phyloP scores from a whole-genome alignment of 2,113 vertebrate genomes.

The Lagenorhynchus albirostris region DNA sequence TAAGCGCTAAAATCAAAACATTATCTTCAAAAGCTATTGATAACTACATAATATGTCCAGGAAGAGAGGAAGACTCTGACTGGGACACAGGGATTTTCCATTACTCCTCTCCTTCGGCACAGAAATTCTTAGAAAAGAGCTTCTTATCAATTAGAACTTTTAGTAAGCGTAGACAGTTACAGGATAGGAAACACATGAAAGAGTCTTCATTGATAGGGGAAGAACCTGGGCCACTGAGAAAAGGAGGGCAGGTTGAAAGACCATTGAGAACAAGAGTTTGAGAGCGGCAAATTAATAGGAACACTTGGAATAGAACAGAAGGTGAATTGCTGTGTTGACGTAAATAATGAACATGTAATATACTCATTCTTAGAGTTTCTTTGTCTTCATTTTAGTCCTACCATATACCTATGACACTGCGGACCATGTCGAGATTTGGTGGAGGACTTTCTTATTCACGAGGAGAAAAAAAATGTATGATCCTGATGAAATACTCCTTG shows the following conservation, averaged over 20 bases:
- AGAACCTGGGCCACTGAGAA: background rate
- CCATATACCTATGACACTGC: background rate
- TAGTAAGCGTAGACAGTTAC: background rate
- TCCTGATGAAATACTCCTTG: background rate
- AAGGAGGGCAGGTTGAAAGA: background rate
- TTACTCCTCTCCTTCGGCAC: background rate
- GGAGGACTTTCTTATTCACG: background rate
- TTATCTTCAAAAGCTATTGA: background rate
- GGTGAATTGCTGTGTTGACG: background rate
- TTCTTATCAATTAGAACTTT: background rate
- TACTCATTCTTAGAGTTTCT: background rate
- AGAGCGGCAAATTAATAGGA: background rate
- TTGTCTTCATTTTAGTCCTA: background rate
- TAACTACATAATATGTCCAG: background rate
- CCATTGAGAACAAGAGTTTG: background rate
- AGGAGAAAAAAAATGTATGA: background rate
- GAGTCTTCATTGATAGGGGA: background rate
- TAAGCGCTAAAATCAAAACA: background rate
- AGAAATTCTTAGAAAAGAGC: background rate
- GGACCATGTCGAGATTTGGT: background rate
- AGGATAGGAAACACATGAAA: background rate
- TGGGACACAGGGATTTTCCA: background rate
- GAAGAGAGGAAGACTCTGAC: background rate
- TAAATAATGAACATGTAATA: background rate
- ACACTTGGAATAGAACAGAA: background rate